Conservation (phyloP, 2,113 vertebrate species). For the Aphyosemion australe region DNA sequence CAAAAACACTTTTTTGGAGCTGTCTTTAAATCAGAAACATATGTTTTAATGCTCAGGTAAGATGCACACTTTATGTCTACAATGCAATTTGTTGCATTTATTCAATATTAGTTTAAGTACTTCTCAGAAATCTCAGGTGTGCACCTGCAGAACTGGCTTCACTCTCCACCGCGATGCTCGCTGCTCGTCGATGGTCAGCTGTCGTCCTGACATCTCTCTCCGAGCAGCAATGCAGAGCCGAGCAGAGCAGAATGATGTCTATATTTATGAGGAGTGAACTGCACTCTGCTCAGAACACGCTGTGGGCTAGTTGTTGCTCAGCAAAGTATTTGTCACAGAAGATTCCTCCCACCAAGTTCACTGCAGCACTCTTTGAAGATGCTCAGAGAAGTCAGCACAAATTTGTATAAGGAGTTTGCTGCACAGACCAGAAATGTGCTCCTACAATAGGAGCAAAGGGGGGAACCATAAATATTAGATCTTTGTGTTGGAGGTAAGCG, state of each 20-base stretch:
- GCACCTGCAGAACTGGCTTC: slow-evolving; percentile 9
- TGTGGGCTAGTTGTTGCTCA: slow-evolving; percentile 40
- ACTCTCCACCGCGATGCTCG: background rate
- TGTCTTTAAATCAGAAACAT: too few species aligned
- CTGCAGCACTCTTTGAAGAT: slow-evolving; percentile 39
- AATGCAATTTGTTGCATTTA: background rate
- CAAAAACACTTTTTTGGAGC: too few species aligned
- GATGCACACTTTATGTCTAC: too few species aligned
- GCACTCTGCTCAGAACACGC: slow-evolving; percentile 24
- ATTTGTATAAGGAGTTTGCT: slow-evolving; percentile 28
- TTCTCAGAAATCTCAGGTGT: slow-evolving; percentile 3
- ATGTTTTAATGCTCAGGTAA: too few species aligned
- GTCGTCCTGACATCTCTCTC: slow-evolving; percentile 15
- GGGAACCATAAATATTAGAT: slow-evolving; percentile 6
- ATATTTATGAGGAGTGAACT: slow-evolving; percentile 37
- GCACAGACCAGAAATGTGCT: slow-evolving; percentile 17
- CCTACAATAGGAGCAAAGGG: slow-evolving; percentile 8
- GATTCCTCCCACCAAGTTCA: slow-evolving; percentile 56
- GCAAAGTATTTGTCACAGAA: slow-evolving; percentile 40
- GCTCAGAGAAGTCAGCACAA: slow-evolving; percentile 32
- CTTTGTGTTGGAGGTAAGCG: slow-evolving; percentile 1
- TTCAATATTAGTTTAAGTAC: background rate
- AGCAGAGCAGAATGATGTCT: slow-evolving; percentile 24
- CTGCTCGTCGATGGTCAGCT: slow-evolving; percentile 34
- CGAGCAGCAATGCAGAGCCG: slow-evolving; percentile 17